These are phyloP conservation scores for Vimba vimba DNA, from an alignment of 2,113 vertebrate species.

Conservation along the genomic window DNA sequence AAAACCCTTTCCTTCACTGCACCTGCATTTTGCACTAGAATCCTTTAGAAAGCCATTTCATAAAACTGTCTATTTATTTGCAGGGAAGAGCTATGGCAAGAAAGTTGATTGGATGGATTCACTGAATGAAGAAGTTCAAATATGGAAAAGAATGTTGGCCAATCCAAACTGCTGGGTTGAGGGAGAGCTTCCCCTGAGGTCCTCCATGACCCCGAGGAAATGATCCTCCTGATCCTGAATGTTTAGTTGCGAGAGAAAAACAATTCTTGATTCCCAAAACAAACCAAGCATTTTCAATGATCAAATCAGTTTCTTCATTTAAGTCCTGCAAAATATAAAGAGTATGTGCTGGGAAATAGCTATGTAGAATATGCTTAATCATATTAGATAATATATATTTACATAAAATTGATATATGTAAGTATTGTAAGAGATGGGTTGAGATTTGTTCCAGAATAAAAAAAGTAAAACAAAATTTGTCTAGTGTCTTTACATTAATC, in stretches of 20 bases:
- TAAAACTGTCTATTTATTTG: background rate
- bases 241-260: conserved; percentile 3
- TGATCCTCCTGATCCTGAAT: background rate
- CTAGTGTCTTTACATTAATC: too few species aligned
- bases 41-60: background rate
- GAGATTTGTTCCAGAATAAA: background rate
- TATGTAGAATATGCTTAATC: background rate
- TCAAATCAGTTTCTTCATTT: background rate
- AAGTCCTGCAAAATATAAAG: background rate
- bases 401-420: background rate
- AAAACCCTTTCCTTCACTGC: background rate
- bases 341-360: background rate
- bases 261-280: background rate
- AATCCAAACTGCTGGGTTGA: conserved; percentile 62
- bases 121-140: conserved; percentile 54
- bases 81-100: conserved; percentile 65
- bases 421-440: background rate
- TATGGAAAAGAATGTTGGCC: conserved; percentile 64
- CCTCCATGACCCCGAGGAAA: conserved; percentile 61
- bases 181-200: conserved; percentile 58
- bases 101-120: conserved; percentile 69
- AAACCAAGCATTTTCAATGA: background rate
- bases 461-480: background rate
- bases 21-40: background rate
- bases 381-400: background rate